Evolutionary conservation across 1,140 invertebrate genomes (phyloP), one percentile per base, ranked within the genome.

Genomic region (Neuroterus valhalla): DNA sequence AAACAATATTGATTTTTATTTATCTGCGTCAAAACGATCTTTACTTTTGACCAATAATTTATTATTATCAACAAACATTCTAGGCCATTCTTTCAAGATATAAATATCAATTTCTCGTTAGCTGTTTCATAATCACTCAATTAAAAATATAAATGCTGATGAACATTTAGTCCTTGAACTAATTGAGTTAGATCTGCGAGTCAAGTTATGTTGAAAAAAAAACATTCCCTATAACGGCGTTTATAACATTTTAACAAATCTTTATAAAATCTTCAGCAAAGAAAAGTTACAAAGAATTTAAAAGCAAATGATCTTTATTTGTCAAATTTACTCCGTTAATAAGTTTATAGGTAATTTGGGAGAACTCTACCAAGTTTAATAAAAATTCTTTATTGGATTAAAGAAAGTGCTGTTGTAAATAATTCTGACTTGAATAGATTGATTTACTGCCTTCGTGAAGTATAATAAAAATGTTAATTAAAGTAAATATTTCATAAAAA

Each of bases 51-150:
- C 31, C 26, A 62, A 31, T 62, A 62, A 62, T 62, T 62, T 62
- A 62, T 62, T 62, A 62, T 62, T 62, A 62, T 62, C 55, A 62
- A 62, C 23, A 62, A 62, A 62, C 26, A 62, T 62, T 62, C 55
- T 62, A 62, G 55, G 55, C 55, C 55, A 62, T 62, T 31, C 55
- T 62, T 62, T 14, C 26, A 62, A 62, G 55, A 23, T 62, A 62
- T 62, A 62, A n/a, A 55, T 55, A 55, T 12, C 21, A 23, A 6
- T 62, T 31, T 62, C 55, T 62, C 31, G 21, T 62, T 62, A 62
- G 55, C 31, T 62, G 12, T 62, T 62, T 62, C 55, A 62, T 62
- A 62, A 62, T 62, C 26, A 62, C 21, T 23, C 31, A 62, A 62
- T 62, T 62, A 62, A 62, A 62, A 62, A 62, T 31, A 26, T 38